Conservation (phyloP, 2,888 invertebrate genomes). For the Villa cingulata region DNA sequence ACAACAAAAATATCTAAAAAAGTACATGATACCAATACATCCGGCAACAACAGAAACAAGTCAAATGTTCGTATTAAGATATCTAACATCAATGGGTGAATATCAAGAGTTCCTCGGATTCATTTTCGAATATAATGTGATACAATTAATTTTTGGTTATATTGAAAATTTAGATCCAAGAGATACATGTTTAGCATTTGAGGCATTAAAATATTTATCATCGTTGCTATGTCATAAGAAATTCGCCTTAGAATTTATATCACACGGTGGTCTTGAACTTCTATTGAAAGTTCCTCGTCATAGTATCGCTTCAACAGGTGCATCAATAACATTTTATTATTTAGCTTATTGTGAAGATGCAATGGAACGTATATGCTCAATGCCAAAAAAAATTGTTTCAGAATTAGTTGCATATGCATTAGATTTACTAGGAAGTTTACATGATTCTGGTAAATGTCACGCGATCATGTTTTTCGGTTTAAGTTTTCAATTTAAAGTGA, state of each 20-base stretch:
- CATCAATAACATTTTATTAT: constrained; percentile 92
- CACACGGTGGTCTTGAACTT: constrained; percentile 71
- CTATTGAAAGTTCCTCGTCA: constrained; percentile 83
- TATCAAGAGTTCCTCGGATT: constrained; percentile 92
- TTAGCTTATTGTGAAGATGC: constrained; percentile 94
- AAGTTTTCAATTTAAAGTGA: constrained; percentile 83
- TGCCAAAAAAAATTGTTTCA: constrained; percentile 62
- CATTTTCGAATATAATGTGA: constrained; percentile 84
- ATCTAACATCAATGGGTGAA: constrained; percentile 93
- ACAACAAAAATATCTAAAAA: constrained; percentile 22
- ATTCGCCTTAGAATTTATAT: constrained; percentile 91
- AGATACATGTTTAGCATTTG: constrained; percentile 89
- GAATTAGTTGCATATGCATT: constrained; percentile 79
- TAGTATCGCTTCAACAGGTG: constrained; percentile 90
- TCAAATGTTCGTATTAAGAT: constrained; percentile 85
- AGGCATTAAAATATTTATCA: constrained; percentile 88
- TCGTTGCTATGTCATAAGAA: constrained; percentile 95
- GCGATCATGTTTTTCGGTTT: constrained; percentile 97
- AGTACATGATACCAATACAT: constrained; percentile 59
- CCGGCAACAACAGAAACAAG: constrained; percentile 80
- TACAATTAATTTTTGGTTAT: constrained; percentile 80
- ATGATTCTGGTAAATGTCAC: constrained; percentile 95
- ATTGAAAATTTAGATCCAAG: constrained; percentile 76
- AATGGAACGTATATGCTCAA: constrained; percentile 86
- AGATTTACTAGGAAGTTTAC: constrained; percentile 91